phyloP scores from a whole-genome alignment of 2,888 invertebrate species.

The Craniophora ligustri region DNA sequence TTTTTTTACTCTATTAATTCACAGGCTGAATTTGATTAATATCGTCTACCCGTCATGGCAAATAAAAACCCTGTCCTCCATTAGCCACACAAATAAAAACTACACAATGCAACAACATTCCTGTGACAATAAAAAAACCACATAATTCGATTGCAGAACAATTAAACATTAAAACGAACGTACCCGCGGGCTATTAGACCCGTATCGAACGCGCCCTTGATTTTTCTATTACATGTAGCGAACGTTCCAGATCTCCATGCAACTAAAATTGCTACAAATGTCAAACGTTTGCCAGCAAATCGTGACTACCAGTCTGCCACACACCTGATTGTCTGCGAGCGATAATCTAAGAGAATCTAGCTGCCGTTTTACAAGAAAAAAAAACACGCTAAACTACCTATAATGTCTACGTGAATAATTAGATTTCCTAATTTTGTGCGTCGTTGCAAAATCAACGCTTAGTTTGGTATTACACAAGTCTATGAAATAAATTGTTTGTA shows the following conservation, averaged over 20 bases:
- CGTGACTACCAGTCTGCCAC: constrained; percentile 57
- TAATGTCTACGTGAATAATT: constrained; percentile 20
- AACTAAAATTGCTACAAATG: constrained; percentile 55
- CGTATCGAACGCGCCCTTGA: constrained; percentile 49
- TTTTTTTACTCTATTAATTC: too few relatives aligned
- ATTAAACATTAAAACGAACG: constrained; percentile 32
- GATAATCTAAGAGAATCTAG: constrained; percentile 51
- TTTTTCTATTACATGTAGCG: constrained; percentile 47
- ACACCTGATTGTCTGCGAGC: constrained; percentile 54
- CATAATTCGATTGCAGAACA: constrained; percentile 11
- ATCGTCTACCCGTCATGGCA: too few relatives aligned
- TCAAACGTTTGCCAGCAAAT: constrained; percentile 55
- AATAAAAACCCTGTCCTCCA: background rate
- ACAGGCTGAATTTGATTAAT: too few relatives aligned
- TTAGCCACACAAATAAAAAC: background rate
- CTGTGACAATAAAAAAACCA: constrained; percentile 25
- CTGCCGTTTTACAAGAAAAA: constrained; percentile 8
- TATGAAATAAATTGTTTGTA: constrained; percentile 11
- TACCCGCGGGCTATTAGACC: constrained; percentile 26
- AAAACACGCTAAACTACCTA: constrained; percentile 1
- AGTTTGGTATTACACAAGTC: constrained; percentile 23
- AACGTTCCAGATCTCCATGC: constrained; percentile 50
- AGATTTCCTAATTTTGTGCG: constrained; percentile 22
- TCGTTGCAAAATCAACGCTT: constrained; percentile 30
- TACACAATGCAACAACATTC: constrained; percentile 19